Conservation (phyloP, 2,888 invertebrate species). For the Drosophila demipolita region DNA sequence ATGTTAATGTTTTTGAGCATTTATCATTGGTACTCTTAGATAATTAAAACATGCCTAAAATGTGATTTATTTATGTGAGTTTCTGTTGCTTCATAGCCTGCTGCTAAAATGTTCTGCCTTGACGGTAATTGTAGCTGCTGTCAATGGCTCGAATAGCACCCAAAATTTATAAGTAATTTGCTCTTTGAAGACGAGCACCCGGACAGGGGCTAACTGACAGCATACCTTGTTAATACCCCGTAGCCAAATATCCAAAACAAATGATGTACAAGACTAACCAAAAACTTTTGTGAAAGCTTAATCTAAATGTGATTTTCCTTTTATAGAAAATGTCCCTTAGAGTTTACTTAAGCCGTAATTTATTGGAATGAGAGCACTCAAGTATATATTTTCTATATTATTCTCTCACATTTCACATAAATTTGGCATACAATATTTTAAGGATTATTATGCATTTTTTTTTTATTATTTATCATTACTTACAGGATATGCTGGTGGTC, state of each 20-base stretch:
- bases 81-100: constrained; percentile 36
- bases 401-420: background rate
- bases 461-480: background rate
- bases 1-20: constrained; percentile 36
- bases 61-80: constrained; percentile 81
- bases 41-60: constrained; percentile 80
- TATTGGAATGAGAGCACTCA: no score
- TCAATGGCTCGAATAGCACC: constrained; percentile 71
- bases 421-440: background rate
- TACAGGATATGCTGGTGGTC: constrained; percentile 12
- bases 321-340: background rate
- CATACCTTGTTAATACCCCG: constrained; percentile 41
- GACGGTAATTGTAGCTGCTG: constrained; percentile 71
- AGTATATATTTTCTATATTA: background rate
- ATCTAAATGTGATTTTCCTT: background rate
- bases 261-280: background rate
- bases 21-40: constrained; percentile 39
- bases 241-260: no score
- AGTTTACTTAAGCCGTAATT: no score
- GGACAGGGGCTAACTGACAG: constrained; percentile 18
- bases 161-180: constrained; percentile 69
- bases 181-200: constrained; percentile 11
- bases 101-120: constrained; percentile 33
- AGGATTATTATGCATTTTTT: background rate
- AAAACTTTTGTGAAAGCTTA: background rate